Percentiles rank a stretch among this genome's conserved stretches.
These are phyloP conservation scores for Oncorhynchus kisutch DNA, from an alignment of 2,113 vertebrate species.

Conservation along the genomic window DNA sequence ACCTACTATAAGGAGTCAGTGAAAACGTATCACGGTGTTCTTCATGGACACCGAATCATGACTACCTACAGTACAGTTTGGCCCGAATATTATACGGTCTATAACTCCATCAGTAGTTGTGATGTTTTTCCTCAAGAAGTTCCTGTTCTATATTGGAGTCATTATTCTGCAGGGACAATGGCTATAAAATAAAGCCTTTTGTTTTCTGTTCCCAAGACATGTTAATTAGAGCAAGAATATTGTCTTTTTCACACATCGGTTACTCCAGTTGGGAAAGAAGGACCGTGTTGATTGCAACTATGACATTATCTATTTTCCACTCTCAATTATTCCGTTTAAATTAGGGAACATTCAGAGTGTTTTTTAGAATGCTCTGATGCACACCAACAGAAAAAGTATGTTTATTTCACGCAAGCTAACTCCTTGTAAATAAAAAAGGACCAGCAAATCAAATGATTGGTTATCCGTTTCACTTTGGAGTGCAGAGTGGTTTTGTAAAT, in stretches of 20 bases:
- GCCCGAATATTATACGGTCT: too few relatives aligned
- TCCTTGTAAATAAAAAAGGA: neutral
- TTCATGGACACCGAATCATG: too few relatives aligned
- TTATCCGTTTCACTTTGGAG: slow-evolving; percentile 18
- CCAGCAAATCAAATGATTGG: neutral
- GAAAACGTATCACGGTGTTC: too few relatives aligned
- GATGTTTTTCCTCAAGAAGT: too few relatives aligned
- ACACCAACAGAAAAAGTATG: neutral
- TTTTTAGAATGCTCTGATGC: neutral
- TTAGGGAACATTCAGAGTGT: slow-evolving; percentile 28
- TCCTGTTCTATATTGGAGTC: neutral
- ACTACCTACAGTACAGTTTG: too few relatives aligned
- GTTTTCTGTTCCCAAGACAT: slow-evolving; percentile 31
- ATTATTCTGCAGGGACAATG: slow-evolving; percentile 31
- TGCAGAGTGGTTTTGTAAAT: neutral
- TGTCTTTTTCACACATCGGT: slow-evolving; percentile 38
- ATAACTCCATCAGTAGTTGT: too few relatives aligned
- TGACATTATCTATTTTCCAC: slow-evolving; percentile 20
- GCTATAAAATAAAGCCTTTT: slow-evolving; percentile 15
- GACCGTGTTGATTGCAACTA: slow-evolving; percentile 37
- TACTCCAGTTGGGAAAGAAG: slow-evolving; percentile 48
- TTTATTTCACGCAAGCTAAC: neutral
- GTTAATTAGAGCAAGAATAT: slow-evolving; percentile 33
- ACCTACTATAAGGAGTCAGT: too few relatives aligned
- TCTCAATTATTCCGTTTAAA: slow-evolving; percentile 47